Base-by-base conservation (phyloP, 2,888 invertebrate species). In the Axea sp. region DNA sequence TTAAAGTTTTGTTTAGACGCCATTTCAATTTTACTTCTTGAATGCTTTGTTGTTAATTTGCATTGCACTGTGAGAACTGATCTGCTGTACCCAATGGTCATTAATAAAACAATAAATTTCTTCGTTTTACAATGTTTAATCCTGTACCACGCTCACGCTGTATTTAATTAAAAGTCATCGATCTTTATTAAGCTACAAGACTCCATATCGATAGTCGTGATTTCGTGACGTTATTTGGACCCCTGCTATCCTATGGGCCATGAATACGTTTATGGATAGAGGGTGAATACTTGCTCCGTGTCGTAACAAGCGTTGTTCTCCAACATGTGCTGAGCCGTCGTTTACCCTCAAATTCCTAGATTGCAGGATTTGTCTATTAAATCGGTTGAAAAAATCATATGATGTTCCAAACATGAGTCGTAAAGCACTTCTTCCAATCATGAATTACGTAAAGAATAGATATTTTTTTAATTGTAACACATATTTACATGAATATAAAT, bases 141-240 rank as follows among this genome's bases (percentile, higher is more conserved):
- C 55, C 12, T 14, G 5, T 7, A 11, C 24, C 37, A 12, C 15
- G 31, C 51, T 81, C 80, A 79, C 80, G 79, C 76, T 71, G 77
- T 80, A 78, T 82, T 84, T 84, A 83, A 84, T 84, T 84, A 84
- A 84, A 83, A 69, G 78, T 82, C 84, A 86, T 86, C 85, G 82
- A 86, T 86, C 86, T 86, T 86, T 84, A 86, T 86, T 85, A 85
- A 81, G 68, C 77, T 78, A 64, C 81, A 75, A 82, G 80, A 76
- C 77, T 83, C 81, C 83, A 82, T 84, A 85, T 84, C 82, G 84
- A 84, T 82, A 81, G 78, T 82, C 77, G 76, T 83, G 84, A 84
- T 85, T 84, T 78, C 84, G 76, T 80, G 82, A 82, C 83, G 81
- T 83, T 82, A 82, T 80, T 77, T 64, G 71, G 68, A 76, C 76